Base-by-base conservation (phyloP, 2,888 invertebrate genomes). In the Hyppa rectilinea region DNA sequence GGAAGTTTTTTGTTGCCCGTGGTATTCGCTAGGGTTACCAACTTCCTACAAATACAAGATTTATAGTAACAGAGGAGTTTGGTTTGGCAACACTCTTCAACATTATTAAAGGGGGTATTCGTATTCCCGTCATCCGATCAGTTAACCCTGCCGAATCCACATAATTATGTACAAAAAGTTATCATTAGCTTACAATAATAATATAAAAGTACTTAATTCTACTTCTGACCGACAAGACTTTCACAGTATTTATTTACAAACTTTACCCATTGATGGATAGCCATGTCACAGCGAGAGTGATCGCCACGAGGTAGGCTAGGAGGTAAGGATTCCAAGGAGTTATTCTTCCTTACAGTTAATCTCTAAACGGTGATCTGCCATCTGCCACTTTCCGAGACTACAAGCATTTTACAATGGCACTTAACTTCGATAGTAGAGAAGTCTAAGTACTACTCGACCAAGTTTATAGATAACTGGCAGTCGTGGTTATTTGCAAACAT, bases 1-100 rank as follows among this genome's bases (percentile, higher is more conserved):
- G 12, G 55, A 58, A 23, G 17, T 60, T 70, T 80, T 65, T 82
- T 66, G 68, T 59, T 60, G 23, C 43, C 31, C 58, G 38, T 50
- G 43, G 26, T 5, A 36, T n/a, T 26, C 1, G 5, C 26, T 43
- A 23, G 59, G 31, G 7, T 23, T 40, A 31, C 31, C 31, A 38
- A 59, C 14, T 20, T 20, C 12, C 2, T 34, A 64, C 17, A 59
- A 63, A 40, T 43, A 3, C 12, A 60, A 26, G 12, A 59, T 23
- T 40, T 29, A 10, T 31, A 6, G 23, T 20, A 23, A 31, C 17
- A 7, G 12, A 12, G n/a, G 17, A 23, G n/a, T 23, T 59, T 40
- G 12, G n/a, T 55, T 14, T 58, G 12, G 26, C 12, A 40, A 53
- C 23, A n/a, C 40, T 20, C 20, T 29, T 58, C 4, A 58, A 43